Percentiles rank a stretch among this genome's conserved stretches.
These are phyloP conservation scores for Procambarus clarkii DNA, from an alignment of 1,140 invertebrate genomes.

Conservation along the genomic window DNA sequence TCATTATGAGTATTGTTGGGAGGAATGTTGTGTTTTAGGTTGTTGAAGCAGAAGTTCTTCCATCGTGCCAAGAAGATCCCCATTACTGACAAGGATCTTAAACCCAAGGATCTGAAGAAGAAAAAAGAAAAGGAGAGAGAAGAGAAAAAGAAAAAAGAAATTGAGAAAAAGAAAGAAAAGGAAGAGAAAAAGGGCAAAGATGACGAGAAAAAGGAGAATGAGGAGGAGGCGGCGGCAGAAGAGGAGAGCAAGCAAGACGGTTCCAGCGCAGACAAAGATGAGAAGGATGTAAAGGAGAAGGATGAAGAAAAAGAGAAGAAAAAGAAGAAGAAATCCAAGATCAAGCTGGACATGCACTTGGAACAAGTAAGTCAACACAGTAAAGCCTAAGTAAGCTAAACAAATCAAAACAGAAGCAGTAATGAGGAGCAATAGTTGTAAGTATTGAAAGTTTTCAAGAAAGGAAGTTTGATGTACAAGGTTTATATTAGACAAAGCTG, in stretches of 20 bases:
- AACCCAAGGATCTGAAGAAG: conserved; percentile 80
- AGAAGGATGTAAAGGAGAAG: conserved; percentile 77
- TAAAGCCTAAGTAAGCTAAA: too few species aligned
- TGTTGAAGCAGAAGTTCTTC: conserved; percentile 93
- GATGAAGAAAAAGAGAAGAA: conserved; percentile 75
- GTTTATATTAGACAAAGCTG: too few species aligned
- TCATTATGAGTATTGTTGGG: too few species aligned
- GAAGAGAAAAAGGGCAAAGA: conserved; percentile 71
- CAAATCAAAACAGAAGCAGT: too few species aligned
- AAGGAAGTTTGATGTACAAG: too few species aligned
- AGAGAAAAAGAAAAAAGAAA: conserved; percentile 74
- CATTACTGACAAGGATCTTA: conserved; percentile 85
- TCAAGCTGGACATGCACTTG: conserved; percentile 95
- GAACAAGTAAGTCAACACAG: conserved; percentile 77
- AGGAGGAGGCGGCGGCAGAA: conserved; percentile 40
- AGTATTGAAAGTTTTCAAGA: too few species aligned
- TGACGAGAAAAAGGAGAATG: conserved; percentile 75
- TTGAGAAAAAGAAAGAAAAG: conserved; percentile 73
- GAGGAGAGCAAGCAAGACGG: conserved; percentile 48
- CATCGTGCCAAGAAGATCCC: conserved; percentile 94
- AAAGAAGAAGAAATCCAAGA: conserved; percentile 80
- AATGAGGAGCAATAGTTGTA: too few species aligned
- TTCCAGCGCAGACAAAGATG: conserved; percentile 54
- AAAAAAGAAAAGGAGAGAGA: conserved; percentile 79
- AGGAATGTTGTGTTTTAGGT: not conserved